Evolutionary conservation across 2,797 vertebrate genomes (phyloP), one percentile per base, ranked within the genome.

Genomic region (Buceros bicornis): DNA sequence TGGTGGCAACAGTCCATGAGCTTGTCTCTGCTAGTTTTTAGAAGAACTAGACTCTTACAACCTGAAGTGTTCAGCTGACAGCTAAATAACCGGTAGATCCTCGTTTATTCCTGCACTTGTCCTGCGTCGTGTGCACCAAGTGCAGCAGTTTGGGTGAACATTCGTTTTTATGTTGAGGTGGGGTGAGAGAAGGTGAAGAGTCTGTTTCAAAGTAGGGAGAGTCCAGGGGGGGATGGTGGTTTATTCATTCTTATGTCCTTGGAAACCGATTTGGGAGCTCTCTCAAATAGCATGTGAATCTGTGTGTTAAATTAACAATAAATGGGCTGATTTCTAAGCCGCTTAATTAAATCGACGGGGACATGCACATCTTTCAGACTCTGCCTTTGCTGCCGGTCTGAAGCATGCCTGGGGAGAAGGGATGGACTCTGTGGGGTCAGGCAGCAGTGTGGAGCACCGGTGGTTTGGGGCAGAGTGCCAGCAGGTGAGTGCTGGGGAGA

Each of bases 281-380:
- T 74, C 24, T 43, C 31, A 58, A 57, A 40, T 15, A 58, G 16
- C 43, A 29, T 54, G 26, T 35, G 51, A 81, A 56, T 84, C 18
- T 45, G 14, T 51, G 65, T 51, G 51, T 82, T 79, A 73, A 85
- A 73, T 82, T 29, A 82, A 71, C 0, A 3, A 66, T 67, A 71
- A 76, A 91, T 40, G 20, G 17, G 6, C 43, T 89, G 82, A 62
- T 82, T 89, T 91, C 48, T 80, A 82, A 89, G 72, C 47, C 47
- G 16, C 51, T 69, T 82, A 61, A 61, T 79, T 91, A 66, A 65
- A 56, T 51, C 47, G 31, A 33, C 29, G 24, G 42, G n/a, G n/a
- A 40, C 16, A 1, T 17, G 25, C 37, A 57, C 12, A 51, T 61
- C 61, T 78, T 37, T n/a, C 42, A 40, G 28, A 16, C 26, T 20